phyloP scores from a whole-genome alignment of 2,797 vertebrate genomes.

The Rhynchonycteris naso region DNA sequence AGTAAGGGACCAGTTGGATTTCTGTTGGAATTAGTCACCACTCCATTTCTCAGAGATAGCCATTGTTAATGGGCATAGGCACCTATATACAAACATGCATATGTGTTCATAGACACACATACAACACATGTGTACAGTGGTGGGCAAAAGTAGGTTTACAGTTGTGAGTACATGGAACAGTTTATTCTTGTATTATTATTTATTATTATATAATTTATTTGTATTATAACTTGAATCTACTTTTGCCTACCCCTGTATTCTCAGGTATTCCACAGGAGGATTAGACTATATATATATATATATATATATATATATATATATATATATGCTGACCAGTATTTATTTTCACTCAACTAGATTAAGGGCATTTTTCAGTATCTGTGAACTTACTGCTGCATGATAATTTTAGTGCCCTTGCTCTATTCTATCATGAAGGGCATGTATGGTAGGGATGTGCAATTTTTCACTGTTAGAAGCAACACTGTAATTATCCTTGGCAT shows the following conservation, averaged over 20 bases:
- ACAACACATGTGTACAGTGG: not conserved
- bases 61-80: not conserved
- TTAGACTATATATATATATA: not conserved
- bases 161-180: not conserved
- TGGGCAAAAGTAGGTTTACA: not conserved
- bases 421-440: not conserved
- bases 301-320: accelerated
- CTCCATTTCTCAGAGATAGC: not conserved
- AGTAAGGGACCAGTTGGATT: not conserved
- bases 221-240: not conserved
- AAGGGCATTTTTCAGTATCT: not conserved
- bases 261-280: not conserved
- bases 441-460: too few species aligned
- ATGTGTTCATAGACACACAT: not conserved
- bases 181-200: not conserved
- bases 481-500: not conserved
- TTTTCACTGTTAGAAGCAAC: not conserved
- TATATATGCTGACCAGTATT: not conserved
- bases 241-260: not conserved
- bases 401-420: not conserved
- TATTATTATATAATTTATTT: not conserved
- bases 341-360: not conserved
- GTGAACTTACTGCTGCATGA: not conserved
- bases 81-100: not conserved
- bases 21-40: not conserved